A percentile compares a stretch with the other conserved stretches of the same genome.
phyloP scores from a whole-genome alignment of 1,140 invertebrate species.

The Drosophila pallidifrons region DNA sequence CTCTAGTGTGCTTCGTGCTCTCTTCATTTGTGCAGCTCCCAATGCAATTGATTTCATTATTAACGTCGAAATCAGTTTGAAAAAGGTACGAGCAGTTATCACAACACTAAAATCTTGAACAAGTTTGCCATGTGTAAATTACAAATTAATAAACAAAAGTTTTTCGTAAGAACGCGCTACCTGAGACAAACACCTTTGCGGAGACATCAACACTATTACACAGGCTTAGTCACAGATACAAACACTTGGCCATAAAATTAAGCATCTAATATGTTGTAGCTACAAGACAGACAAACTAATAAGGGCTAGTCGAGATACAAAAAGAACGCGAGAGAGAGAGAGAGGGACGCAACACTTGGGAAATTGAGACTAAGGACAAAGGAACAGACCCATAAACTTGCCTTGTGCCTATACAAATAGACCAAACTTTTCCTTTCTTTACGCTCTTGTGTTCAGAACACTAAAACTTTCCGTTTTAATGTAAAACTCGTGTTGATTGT shows the following conservation, averaged over 20 bases:
- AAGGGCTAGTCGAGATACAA: constrained; percentile 27
- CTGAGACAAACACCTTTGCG: constrained; percentile 34
- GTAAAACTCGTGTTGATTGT: constrained; percentile 75
- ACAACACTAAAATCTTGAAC: constrained; percentile 31
- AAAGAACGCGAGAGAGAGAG: neutral
- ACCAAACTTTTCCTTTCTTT: constrained; percentile 60
- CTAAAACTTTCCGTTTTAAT: constrained; percentile 76
- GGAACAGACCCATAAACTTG: constrained; percentile 48
- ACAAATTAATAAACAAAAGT: constrained; percentile 82
- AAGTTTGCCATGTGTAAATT: constrained; percentile 38
- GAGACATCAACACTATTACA: constrained; percentile 1
- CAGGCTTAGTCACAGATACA: constrained; percentile 3
- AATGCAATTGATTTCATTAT: constrained; percentile 12
- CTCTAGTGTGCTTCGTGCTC: neutral
- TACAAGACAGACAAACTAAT: constrained; percentile 64
- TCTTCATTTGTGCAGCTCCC: constrained; percentile 5
- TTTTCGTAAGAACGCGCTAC: constrained; percentile 46
- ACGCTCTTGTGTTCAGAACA: constrained; percentile 32
- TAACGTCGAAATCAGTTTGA: constrained; percentile 10
- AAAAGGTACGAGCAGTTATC: neutral
- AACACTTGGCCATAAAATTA: constrained; percentile 60
- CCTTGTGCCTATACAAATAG: constrained; percentile 74
- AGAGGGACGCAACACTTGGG: constrained; percentile 2
- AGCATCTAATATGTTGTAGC: constrained; percentile 80
- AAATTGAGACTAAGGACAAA: constrained; percentile 42